Percentiles rank a stretch among this genome's conserved stretches.
Conservation (phyloP, 2,797 vertebrate genomes). For the Masticophis lateralis region DNA sequence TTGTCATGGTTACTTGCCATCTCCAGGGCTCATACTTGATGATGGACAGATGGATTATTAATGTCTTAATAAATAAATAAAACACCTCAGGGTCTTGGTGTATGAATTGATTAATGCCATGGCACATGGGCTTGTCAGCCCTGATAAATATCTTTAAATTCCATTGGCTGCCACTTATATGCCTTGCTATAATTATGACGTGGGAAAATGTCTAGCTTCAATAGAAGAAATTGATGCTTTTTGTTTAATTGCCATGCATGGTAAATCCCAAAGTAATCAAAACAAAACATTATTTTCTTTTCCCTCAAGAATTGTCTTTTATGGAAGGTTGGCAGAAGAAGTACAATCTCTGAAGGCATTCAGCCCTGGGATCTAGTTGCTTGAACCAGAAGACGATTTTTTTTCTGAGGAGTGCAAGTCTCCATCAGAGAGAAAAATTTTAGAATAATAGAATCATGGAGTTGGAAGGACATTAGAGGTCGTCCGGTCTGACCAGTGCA, state of each 20-base stretch:
- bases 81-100: background rate
- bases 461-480: background rate
- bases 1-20: background rate
- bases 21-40: background rate
- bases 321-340: slow-evolving; percentile 64
- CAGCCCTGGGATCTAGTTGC: slow-evolving; percentile 56
- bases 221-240: slow-evolving; percentile 65
- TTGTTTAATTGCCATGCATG: slow-evolving; percentile 69
- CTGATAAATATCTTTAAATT: slow-evolving; percentile 63
- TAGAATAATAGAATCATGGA: background rate
- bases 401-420: slow-evolving; percentile 60
- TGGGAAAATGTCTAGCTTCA: slow-evolving; percentile 68
- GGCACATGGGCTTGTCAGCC: slow-evolving; percentile 28
- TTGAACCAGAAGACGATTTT: slow-evolving; percentile 69
- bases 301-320: slow-evolving; percentile 73
- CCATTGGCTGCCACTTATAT: slow-evolving; percentile 48
- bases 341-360: slow-evolving; percentile 61
- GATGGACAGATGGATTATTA: background rate
- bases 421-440: slow-evolving; percentile 67
- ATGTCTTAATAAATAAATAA: background rate
- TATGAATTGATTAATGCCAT: background rate
- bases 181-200: slow-evolving; percentile 61
- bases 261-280: slow-evolving; percentile 50
- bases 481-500: background rate
- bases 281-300: slow-evolving; percentile 61